Base-by-base conservation (phyloP, 2,797 vertebrate genomes). In the Coregonus ussuriensis region DNA sequence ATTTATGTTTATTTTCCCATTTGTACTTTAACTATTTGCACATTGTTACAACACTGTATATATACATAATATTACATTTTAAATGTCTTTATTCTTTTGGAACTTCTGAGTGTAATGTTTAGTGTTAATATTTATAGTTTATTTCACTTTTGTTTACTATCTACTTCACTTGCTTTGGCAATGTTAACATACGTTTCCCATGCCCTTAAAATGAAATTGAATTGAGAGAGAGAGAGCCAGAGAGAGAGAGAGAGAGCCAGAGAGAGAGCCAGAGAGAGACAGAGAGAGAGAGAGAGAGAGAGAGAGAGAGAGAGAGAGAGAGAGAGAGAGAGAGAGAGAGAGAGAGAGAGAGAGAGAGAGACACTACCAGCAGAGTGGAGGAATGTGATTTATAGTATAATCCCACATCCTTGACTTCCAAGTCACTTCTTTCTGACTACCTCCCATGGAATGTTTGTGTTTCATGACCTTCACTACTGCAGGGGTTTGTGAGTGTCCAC, bases 231-330 rank as follows among this genome's bases (percentile, higher is more conserved):
- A 68, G 29, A 35, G 6, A 51, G 52, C 33, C 4, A 72, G 4
- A 35, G 52, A 33, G 1, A 71, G 7, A 71, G 18, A 47, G 69
- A 71, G 69, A 51, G 69, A 51, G 67, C 47, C 9, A 21, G 35
- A 41, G 16, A 51, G 68, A 47, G 18, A 41, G 25, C 25, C 25
- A 33, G 29, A 33, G 29, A 67, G 29, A 33, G 25, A 2, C 2
- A 67, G 4, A 67, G 65, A 31, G 29, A 67, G 65, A 33, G 65
- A 11, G 65, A 67, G 65, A 67, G 65, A 67, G 7, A 33, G 65
- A 13, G 13, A 33, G 29, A 31, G 29, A 31, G 9, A 71, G 2
- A n/a, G 9, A 71, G 69, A 71, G 29, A n/a, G 67, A 16, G 51
- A 53, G 21, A 53, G 13, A 52, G 70, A 29, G 33, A 37, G 35